Evolutionary conservation across 2,113 vertebrate species (phyloP).

Genomic region (Silurus glanis): DNA sequence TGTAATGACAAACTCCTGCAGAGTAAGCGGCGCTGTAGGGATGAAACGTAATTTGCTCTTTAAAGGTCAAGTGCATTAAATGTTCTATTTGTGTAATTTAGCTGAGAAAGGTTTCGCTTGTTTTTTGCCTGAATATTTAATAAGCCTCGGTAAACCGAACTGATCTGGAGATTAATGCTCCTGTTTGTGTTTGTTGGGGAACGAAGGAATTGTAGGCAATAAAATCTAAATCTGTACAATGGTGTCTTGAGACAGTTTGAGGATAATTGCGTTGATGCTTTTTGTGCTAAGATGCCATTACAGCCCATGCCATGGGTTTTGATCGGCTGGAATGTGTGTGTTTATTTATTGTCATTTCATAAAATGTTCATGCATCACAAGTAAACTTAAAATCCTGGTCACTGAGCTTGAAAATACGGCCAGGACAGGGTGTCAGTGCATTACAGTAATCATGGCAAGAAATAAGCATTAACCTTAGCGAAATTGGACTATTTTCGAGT

Average conservation of each 20-base stretch:
- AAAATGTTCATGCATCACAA: neutral
- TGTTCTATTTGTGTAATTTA: conserved; percentile 46
- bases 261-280: neutral
- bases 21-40: conserved; percentile 23
- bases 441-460: too few relatives aligned
- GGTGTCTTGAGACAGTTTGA: neutral
- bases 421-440: neutral
- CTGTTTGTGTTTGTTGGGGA: neutral
- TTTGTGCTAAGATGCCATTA: neutral
- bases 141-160: conserved; percentile 26
- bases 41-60: conserved; percentile 44
- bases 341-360: neutral
- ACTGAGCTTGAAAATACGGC: neutral
- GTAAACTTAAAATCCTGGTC: neutral
- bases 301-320: neutral
- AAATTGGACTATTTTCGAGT: too few relatives aligned
- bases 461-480: too few relatives aligned
- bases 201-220: neutral
- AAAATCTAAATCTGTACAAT: neutral
- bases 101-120: conserved; percentile 29
- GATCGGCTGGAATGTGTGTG: neutral
- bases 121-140: conserved; percentile 49
- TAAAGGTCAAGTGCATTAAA: conserved; percentile 52
- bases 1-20: conserved; percentile 13
- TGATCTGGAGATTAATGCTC: conserved; percentile 5